Evolutionary conservation across 53 echinoderm and acorn worm genomes (phyloP).

Genomic region (Zoroaster sp.): DNA sequence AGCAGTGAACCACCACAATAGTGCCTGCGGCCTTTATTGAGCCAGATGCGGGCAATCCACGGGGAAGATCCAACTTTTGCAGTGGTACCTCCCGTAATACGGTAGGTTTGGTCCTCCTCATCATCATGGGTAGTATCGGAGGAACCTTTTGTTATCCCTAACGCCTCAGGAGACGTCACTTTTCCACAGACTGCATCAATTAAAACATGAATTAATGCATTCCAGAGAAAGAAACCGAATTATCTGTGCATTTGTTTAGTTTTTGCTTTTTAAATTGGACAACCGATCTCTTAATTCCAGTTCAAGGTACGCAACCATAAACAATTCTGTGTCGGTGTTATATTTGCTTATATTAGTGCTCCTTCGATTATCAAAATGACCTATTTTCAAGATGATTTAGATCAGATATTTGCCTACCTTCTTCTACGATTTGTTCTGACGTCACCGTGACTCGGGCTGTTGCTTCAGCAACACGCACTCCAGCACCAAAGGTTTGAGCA

Average conservation of each 20-base stretch:
- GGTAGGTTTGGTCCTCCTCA: slow-evolving; percentile 10
- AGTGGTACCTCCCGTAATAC: slow-evolving; percentile 61
- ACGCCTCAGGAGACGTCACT: slow-evolving; percentile 61
- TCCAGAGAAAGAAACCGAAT: neutral
- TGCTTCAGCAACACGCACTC: slow-evolving; percentile 47
- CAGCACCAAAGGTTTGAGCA: slow-evolving; percentile 33
- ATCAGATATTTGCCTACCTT: slow-evolving; percentile 50
- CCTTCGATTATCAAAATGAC: too few species aligned
- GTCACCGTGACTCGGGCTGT: slow-evolving; percentile 56
- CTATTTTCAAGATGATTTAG: too few species aligned
- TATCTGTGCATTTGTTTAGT: too few species aligned
- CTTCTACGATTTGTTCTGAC: slow-evolving; percentile 23
- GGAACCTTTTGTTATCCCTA: neutral
- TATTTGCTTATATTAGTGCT: too few species aligned
- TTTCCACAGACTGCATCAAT: slow-evolving; percentile 68
- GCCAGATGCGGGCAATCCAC: slow-evolving; percentile 85
- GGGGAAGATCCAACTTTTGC: slow-evolving; percentile 71
- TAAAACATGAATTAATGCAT: neutral
- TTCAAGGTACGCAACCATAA: too few species aligned
- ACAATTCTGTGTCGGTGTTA: too few species aligned
- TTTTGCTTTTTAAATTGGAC: too few species aligned
- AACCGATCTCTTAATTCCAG: too few species aligned
- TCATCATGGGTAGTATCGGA: neutral
- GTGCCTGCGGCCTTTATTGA: slow-evolving; percentile 34
- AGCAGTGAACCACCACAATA: slow-evolving; percentile 73